Percentiles rank a stretch among this genome's conserved stretches.
phyloP scores from a whole-genome alignment of 2,113 vertebrate genomes.

The Calidris pygmaea region DNA sequence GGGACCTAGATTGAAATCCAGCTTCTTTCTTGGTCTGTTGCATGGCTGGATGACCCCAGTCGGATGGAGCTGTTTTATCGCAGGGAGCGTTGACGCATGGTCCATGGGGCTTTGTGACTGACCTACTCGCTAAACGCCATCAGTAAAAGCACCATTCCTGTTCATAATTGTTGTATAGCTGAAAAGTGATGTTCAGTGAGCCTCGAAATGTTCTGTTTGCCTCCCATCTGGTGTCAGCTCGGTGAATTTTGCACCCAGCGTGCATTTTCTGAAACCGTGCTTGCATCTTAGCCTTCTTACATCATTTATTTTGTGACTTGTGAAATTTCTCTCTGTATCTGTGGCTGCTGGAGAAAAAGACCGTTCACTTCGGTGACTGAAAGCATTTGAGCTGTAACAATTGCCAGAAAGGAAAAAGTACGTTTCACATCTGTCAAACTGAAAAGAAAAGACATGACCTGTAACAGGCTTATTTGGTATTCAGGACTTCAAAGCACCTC shows the following conservation, averaged over 20 bases:
- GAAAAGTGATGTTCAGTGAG: neutral
- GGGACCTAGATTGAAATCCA: neutral
- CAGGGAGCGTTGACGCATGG: fast-evolving
- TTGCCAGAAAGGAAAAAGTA: neutral
- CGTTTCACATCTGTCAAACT: neutral
- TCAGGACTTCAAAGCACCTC: neutral
- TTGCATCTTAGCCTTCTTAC: neutral
- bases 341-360: neutral
- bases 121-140: neutral
- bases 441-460: neutral
- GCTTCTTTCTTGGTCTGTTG: neutral
- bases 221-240: neutral
- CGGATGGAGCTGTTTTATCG: fast-evolving
- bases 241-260: neutral
- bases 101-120: neutral
- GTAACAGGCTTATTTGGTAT: neutral
- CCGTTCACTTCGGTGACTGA: neutral
- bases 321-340: neutral
- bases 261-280: fast-evolving
- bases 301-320: neutral
- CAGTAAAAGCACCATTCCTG: neutral
- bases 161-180: neutral
- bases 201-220: neutral
- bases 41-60: neutral
- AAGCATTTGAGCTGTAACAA: neutral